These are phyloP conservation scores for Epinephelus cyanopodus DNA, from an alignment of 2,113 vertebrate genomes.

Conservation along the genomic window DNA sequence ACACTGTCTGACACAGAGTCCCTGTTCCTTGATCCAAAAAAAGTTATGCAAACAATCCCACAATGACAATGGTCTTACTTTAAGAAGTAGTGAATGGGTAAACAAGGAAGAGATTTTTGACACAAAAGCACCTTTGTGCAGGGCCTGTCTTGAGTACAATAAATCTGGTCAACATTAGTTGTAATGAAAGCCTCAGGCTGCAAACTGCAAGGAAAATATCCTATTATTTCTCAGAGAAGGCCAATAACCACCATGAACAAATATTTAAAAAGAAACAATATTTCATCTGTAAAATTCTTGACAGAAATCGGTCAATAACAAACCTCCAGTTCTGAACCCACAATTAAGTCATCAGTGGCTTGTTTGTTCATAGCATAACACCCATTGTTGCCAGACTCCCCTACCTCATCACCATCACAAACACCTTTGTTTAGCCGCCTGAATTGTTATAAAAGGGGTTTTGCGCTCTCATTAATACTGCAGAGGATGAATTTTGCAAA, in stretches of 20 bases:
- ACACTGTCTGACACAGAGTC: neutral
- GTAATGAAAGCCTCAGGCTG: neutral
- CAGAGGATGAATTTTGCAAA: conserved; percentile 10
- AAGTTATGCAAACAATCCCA: neutral
- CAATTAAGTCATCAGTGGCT: neutral
- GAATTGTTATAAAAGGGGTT: conserved; percentile 6
- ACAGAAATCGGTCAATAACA: neutral
- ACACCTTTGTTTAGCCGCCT: conserved; percentile 29
- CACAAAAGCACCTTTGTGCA: neutral
- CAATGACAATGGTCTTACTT: neutral
- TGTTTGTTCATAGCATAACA: neutral
- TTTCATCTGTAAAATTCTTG: neutral
- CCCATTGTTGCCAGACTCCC: neutral
- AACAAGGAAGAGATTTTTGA: neutral
- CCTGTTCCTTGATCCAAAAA: neutral
- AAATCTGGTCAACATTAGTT: neutral
- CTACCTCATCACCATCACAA: conserved; percentile 6
- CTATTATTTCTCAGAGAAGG: neutral
- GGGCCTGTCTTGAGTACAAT: neutral
- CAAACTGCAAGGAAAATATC: neutral
- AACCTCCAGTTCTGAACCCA: neutral
- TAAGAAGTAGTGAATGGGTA: neutral
- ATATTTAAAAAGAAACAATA: neutral
- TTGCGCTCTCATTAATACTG: conserved; percentile 37
- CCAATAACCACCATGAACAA: neutral